Conservation (phyloP, 2,113 vertebrate genomes). For the Thunnus thynnus region DNA sequence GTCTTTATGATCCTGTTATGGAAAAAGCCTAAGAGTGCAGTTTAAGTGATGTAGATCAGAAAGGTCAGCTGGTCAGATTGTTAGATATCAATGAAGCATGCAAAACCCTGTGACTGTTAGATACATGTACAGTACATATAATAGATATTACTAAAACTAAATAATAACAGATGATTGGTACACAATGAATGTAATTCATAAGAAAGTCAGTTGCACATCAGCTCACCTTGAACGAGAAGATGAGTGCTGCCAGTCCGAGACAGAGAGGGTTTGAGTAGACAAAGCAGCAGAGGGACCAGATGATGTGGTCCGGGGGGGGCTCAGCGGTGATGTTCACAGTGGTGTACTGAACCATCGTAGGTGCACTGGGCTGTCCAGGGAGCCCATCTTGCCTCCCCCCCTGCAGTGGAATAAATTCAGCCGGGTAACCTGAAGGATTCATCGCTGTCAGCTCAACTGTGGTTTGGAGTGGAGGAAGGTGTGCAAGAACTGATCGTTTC, state of each 20-base stretch:
- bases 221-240: conserved; percentile 72
- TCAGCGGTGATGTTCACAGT: background rate
- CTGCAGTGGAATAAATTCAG: background rate
- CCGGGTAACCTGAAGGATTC: background rate
- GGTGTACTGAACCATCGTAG: conserved; percentile 11
- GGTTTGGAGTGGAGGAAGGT: too few species aligned
- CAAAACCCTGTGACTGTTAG: too few species aligned
- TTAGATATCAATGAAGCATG: too few species aligned
- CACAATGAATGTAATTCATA: too few species aligned
- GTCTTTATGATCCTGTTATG: too few species aligned
- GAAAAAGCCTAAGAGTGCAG: too few species aligned
- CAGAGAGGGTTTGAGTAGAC: conserved; percentile 45
- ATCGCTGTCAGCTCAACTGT: background rate
- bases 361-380: background rate
- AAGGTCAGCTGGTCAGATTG: too few species aligned
- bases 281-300: conserved; percentile 70
- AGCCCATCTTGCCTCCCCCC: background rate
- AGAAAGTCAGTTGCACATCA: background rate
- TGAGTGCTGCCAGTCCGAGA: conserved; percentile 66
- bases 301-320: conserved; percentile 53
- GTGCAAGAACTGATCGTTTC: too few species aligned
- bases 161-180: too few species aligned
- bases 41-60: too few species aligned
- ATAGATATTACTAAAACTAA: too few species aligned
- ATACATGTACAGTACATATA: too few species aligned